Percentiles rank a stretch among this genome's conserved stretches.
phyloP scores from a whole-genome alignment of 2,113 vertebrate species.

The Apaloderma vittatum region DNA sequence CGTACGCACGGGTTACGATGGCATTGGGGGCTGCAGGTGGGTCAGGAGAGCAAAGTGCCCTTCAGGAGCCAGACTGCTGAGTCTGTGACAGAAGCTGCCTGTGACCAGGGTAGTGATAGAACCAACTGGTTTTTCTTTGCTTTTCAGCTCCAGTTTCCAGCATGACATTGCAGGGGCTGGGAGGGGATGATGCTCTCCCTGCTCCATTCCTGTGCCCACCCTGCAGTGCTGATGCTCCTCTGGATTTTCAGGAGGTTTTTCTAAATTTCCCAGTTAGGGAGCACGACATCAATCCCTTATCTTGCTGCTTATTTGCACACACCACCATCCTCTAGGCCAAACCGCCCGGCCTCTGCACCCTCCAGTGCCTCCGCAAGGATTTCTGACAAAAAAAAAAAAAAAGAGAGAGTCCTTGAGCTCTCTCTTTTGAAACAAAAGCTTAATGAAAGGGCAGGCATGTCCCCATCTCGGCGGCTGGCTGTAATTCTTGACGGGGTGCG shows the following conservation, averaged over 20 bases:
- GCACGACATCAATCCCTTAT: fast-evolving
- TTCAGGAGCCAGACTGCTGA: not conserved
- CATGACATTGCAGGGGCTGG: fast-evolving
- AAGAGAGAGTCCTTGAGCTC: not conserved
- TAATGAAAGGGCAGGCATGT: constrained; percentile 55
- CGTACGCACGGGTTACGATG: fast-evolving
- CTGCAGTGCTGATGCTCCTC: fast-evolving
- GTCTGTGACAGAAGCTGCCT: not conserved
- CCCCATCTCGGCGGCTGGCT: constrained; percentile 23
- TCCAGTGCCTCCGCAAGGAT: not conserved
- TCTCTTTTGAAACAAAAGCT: constrained; percentile 67
- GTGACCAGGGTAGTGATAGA: not conserved
- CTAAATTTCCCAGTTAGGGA: not conserved
- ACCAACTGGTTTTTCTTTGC: fast-evolving
- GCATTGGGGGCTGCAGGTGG: not conserved
- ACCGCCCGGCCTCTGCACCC: fast-evolving
- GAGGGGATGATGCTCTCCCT: fast-evolving
- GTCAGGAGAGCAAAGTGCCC: not conserved
- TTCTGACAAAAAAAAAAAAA: not conserved
- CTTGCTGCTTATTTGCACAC: not conserved
- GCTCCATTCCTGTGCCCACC: fast-evolving
- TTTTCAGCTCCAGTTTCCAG: not conserved
- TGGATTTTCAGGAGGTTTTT: not conserved
- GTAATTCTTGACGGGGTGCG: constrained; percentile 73
- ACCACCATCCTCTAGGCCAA: not conserved